Conservation (phyloP, 2,113 vertebrate species). For the Colossoma macropomum region DNA sequence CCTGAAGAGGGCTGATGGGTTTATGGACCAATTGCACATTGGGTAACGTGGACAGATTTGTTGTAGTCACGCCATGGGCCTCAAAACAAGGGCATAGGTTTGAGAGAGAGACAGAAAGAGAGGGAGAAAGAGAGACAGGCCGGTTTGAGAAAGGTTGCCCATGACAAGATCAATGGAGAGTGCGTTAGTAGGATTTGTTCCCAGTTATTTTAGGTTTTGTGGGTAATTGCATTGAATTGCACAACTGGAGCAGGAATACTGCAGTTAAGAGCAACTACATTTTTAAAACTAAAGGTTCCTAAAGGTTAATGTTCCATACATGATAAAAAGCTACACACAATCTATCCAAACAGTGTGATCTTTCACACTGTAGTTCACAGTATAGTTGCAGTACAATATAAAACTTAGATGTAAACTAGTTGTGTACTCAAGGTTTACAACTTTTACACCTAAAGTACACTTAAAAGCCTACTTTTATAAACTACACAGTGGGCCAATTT, state of each 20-base stretch:
- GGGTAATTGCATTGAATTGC: neutral
- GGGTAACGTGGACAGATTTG: constrained; percentile 16
- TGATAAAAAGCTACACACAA: too few relatives aligned
- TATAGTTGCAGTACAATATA: too few relatives aligned
- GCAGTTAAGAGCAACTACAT: neutral
- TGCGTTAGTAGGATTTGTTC: neutral
- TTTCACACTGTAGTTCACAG: too few relatives aligned
- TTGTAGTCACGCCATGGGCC: neutral
- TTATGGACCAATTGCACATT: neutral
- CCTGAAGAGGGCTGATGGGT: neutral
- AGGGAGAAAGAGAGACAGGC: neutral
- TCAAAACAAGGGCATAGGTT: constrained; percentile 39
- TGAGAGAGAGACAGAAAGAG: constrained; percentile 6
- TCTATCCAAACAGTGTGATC: too few relatives aligned
- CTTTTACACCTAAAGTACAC: too few relatives aligned
- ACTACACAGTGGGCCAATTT: too few relatives aligned
- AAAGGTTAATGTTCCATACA: too few relatives aligned
- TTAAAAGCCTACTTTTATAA: too few relatives aligned
- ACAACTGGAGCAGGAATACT: neutral
- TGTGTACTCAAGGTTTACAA: too few relatives aligned
- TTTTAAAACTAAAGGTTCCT: neutral
- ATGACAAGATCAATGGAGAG: neutral
- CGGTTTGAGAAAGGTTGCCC: neutral
- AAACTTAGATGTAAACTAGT: too few relatives aligned
- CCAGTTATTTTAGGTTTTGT: neutral